These are phyloP conservation scores for Tetramorium parvispinum DNA, from an alignment of 1,140 invertebrate species.

Conservation along the genomic window DNA sequence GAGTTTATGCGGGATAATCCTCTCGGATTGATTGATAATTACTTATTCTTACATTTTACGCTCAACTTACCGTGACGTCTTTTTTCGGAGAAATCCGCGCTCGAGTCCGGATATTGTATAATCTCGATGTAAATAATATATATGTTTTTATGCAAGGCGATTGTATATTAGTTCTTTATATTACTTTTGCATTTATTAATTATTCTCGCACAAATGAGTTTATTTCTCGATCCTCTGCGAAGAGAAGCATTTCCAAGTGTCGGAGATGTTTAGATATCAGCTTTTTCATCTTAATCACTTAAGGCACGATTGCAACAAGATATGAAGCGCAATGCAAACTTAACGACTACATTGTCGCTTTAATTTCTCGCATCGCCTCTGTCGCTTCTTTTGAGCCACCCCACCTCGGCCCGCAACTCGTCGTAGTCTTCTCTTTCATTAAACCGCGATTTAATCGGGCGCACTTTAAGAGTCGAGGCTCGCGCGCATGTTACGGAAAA, in stretches of 20 bases:
- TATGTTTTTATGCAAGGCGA: background rate
- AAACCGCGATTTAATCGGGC: conserved; percentile 59
- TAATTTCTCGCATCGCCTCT: conserved; percentile 24
- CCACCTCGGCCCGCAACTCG: background rate
- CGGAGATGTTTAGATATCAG: background rate
- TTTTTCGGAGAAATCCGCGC: background rate
- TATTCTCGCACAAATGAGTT: background rate
- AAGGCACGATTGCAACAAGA: background rate
- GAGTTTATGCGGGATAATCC: conserved; percentile 7
- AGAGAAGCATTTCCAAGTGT: background rate
- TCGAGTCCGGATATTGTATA: background rate
- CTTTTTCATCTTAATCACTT: background rate
- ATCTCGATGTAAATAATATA: background rate
- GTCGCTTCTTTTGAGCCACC: background rate
- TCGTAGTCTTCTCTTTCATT: conserved; percentile 47
- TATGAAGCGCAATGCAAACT: conserved; percentile 22
- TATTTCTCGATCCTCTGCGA: background rate
- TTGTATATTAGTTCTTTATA: background rate
- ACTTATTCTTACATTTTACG: conserved; percentile 13
- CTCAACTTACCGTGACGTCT: background rate
- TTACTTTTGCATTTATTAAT: background rate
- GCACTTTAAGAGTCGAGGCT: conserved; percentile 26
- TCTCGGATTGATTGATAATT: conserved; percentile 29
- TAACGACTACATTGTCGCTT: conserved; percentile 4
- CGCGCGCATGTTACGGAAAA: conserved; percentile 34